Base-by-base conservation (phyloP, 2,113 vertebrate genomes). In the Muntiacus muntjak region DNA sequence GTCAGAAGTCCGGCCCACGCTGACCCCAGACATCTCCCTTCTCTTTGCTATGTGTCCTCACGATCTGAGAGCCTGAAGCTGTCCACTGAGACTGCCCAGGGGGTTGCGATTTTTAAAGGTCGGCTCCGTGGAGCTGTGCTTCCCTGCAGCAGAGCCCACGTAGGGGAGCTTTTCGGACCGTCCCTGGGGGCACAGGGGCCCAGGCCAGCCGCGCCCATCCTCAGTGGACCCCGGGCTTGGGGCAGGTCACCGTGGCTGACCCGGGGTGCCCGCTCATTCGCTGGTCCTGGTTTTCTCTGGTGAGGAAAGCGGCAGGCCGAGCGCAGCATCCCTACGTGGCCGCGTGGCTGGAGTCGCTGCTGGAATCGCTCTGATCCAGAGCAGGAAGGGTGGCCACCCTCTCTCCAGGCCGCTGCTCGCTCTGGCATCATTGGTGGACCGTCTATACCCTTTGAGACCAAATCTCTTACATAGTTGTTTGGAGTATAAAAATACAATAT, bases 351-450 rank as follows among this genome's bases (percentile, higher is more conserved):
- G 76, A 47, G 76, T 43, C 4, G 43, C n/a, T 71, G n/a, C 19
- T 71, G 67, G 2, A 40, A 71, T 40, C 5, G 10, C n/a, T 23
- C 67, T 40, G n/a, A 71, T 40, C 10, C n/a, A 40, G n/a, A n/a
- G n/a, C 67, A 74, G n/a, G 19, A 40, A 40, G n/a, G 67, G 67
- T 2, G 1, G 19, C 10, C 36, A 74, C 19, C 79, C 10, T 54
- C 79, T 50, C 6, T 71, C 50, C 11, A 52, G 79, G 50, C 30
- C 19, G 6, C 30, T 82, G 47, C 47, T 54, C 3, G 0, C 30
- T 82, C 30, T 3, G 1, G 23, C 23, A 14, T 19, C 78, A 33
- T 33, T 0, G 11, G 6, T 23, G 79, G 79, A 30, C 0, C 5
- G 11, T 54, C 50, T n/a, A 14, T 50, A n/a, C 17, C 11, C 30